Percentiles rank a stretch among this genome's conserved stretches.
These are phyloP conservation scores for Dimorphilus gyrociliatus DNA, from an alignment of 2,888 invertebrate species.

Conservation along the genomic window DNA sequence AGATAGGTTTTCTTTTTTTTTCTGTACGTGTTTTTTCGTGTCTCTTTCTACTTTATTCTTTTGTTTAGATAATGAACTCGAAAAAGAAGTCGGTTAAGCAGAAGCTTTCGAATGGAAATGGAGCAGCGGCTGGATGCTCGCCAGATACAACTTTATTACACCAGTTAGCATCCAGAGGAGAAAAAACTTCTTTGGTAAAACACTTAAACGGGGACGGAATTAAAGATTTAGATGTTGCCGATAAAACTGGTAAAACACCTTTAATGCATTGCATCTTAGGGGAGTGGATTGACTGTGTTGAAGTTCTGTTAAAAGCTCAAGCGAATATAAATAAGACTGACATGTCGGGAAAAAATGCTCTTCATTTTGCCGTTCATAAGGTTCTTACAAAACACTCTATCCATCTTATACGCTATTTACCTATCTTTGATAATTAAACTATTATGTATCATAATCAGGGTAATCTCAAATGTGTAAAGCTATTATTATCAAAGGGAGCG, in stretches of 20 bases:
- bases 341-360: slow-evolving; percentile 31
- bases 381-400: slow-evolving; percentile 12
- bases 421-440: background rate
- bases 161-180: too few species aligned
- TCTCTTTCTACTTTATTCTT: too few species aligned
- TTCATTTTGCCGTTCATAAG: slow-evolving; percentile 38
- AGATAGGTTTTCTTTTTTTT: too few species aligned
- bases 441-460: slow-evolving; percentile 17
- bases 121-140: too few species aligned
- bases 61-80: too few species aligned
- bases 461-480: slow-evolving; percentile 26
- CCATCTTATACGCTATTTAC: background rate
- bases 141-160: too few species aligned
- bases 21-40: too few species aligned
- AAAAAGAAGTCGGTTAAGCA: too few species aligned
- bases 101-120: too few species aligned
- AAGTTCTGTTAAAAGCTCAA: slow-evolving; percentile 30
- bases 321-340: slow-evolving; percentile 32
- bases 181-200: too few species aligned
- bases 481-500: slow-evolving; percentile 29
- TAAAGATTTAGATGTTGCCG: slow-evolving; percentile 23
- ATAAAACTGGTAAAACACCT: slow-evolving; percentile 36
- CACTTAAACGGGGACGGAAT: too few species aligned
- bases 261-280: slow-evolving; percentile 36
- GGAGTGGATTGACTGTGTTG: slow-evolving; percentile 34